These are phyloP conservation scores for Nasonia longicornis DNA, from an alignment of 1,140 invertebrate genomes.

Conservation along the genomic window DNA sequence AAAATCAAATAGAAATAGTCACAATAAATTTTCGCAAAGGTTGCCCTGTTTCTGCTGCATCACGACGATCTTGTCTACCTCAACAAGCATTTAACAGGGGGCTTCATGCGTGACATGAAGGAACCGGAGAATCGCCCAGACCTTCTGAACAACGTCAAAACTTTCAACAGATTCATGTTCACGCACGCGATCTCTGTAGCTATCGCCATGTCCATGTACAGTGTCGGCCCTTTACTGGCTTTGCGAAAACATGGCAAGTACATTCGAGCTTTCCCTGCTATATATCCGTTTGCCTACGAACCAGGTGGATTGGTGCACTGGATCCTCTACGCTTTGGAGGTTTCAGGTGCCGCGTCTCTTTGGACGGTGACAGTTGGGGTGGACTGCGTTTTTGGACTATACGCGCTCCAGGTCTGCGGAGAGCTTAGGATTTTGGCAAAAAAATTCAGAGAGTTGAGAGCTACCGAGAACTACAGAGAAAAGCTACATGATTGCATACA, in stretches of 20 bases:
- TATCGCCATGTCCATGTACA: not conserved
- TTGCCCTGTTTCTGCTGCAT: not conserved
- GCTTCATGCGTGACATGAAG: not conserved
- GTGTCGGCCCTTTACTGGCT: not conserved
- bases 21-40: not conserved
- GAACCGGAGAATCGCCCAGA: not conserved
- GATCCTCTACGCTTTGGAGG: not conserved
- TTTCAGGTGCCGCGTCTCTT: not conserved
- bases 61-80: not conserved
- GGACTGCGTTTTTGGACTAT: not conserved
- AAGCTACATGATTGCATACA: not conserved
- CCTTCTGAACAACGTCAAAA: not conserved
- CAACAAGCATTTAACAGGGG: not conserved
- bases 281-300: constrained; percentile 30
- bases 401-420: not conserved
- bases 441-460: not conserved
- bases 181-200: not conserved
- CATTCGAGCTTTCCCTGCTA: constrained; percentile 2
- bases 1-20: not conserved
- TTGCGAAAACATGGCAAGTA: constrained; percentile 18
- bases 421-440: not conserved
- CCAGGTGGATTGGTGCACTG: constrained; percentile 17
- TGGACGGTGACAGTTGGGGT: not conserved
- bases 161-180: not conserved
- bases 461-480: not conserved